These are phyloP conservation scores for Phataginus tetradactyla DNA, from an alignment of 2,797 vertebrate genomes.

Conservation along the genomic window DNA sequence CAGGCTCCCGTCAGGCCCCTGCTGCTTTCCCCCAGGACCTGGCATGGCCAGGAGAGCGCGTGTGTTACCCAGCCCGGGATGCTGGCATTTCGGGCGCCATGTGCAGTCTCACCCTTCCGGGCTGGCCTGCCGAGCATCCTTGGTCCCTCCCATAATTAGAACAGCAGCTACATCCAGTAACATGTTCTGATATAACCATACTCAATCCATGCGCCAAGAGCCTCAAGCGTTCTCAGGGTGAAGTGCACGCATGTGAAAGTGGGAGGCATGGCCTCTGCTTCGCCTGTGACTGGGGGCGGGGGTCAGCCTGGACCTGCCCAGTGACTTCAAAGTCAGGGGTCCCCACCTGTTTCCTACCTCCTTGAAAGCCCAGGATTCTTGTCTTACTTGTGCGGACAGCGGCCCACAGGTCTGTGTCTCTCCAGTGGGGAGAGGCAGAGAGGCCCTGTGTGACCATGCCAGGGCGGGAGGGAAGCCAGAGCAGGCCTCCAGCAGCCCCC, in stretches of 20 bases:
- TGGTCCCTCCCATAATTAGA: neutral
- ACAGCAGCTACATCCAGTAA: neutral
- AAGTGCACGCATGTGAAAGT: neutral
- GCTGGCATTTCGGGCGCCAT: neutral
- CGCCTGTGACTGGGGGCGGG: neutral
- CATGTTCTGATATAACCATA: neutral
- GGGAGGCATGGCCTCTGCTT: neutral
- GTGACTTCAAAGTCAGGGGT: neutral
- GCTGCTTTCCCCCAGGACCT: neutral
- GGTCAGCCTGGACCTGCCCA: neutral
- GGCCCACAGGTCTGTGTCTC: neutral
- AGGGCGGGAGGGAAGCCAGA: neutral
- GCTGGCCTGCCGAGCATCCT: neutral
- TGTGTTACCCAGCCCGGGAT: neutral
- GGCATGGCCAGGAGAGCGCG: neutral
- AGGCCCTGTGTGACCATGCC: neutral
- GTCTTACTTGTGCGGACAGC: neutral
- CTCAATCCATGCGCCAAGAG: neutral
- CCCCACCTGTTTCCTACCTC: neutral
- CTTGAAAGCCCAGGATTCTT: neutral
- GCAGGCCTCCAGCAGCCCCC: neutral
- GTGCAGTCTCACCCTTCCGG: neutral
- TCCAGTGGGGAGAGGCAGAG: fast-evolving
- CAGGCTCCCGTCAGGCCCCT: neutral
- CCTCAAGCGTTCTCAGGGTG: neutral